These are phyloP conservation scores for Erpornis zantholeuca DNA, from an alignment of 2,113 vertebrate genomes.

Conservation along the genomic window DNA sequence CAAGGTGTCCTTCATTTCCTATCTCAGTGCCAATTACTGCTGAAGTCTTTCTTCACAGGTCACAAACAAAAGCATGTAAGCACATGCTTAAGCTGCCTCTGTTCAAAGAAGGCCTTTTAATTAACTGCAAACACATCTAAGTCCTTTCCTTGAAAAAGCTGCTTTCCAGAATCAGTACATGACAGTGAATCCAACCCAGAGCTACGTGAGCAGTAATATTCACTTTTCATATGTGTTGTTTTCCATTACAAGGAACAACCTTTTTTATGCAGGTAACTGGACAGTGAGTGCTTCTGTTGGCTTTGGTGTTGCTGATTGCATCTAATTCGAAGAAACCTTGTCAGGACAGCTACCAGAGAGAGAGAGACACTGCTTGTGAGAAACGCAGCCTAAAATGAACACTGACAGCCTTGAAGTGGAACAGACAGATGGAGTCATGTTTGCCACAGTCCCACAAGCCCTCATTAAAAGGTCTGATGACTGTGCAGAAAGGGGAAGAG, in stretches of 20 bases:
- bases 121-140: background rate
- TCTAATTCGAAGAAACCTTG: constrained; percentile 3
- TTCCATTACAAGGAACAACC: background rate
- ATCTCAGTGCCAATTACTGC: background rate
- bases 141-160: background rate
- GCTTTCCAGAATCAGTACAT: background rate
- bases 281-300: background rate
- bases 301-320: background rate
- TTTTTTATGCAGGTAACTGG: background rate
- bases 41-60: background rate
- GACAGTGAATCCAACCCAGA: background rate
- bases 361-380: background rate
- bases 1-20: background rate
- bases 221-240: background rate
- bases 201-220: background rate
- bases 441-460: constrained; percentile 26
- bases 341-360: constrained; percentile 22
- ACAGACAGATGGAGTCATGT: constrained; percentile 48
- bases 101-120: background rate
- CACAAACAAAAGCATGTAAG: background rate
- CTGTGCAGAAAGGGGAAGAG: constrained; percentile 22
- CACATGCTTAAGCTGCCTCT: background rate
- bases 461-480: constrained; percentile 46
- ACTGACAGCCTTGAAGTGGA: constrained; percentile 53
- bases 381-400: background rate